Percentiles rank a stretch among this genome's conserved stretches.
These are phyloP conservation scores for Lepidocyrtoides sp. DNA, from an alignment of 2,888 invertebrate species.

Conservation along the genomic window DNA sequence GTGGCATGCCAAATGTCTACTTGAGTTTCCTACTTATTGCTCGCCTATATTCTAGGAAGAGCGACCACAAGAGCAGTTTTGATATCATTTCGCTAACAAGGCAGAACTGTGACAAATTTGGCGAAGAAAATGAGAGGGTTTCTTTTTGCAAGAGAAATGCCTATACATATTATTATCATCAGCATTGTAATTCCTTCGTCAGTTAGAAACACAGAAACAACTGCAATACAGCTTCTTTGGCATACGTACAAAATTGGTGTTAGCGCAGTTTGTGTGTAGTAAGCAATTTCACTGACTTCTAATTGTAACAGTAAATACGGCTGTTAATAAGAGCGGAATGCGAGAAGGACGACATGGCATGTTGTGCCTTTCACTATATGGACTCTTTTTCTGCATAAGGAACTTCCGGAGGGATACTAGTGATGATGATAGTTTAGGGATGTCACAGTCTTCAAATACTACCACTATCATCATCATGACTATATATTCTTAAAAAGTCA, in stretches of 20 bases:
- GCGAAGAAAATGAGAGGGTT: conserved; percentile 42
- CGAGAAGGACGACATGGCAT: background rate
- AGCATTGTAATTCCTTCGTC: background rate
- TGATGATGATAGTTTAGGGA: background rate
- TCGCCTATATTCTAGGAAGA: background rate
- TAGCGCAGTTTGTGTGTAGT: background rate
- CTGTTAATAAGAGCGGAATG: background rate
- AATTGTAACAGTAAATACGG: background rate
- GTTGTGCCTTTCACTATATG: background rate
- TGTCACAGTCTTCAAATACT: too few relatives aligned
- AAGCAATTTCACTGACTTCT: background rate
- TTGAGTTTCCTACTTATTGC: background rate
- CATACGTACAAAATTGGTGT: conserved; percentile 8
- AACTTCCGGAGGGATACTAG: background rate
- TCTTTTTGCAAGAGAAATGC: conserved; percentile 18
- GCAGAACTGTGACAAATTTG: conserved; percentile 63
- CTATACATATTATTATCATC: background rate
- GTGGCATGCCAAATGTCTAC: background rate
- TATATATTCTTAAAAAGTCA: background rate
- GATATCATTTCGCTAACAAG: conserved; percentile 60
- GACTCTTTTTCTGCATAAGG: background rate
- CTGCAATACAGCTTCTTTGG: background rate
- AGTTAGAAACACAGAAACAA: background rate
- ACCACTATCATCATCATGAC: too few relatives aligned
- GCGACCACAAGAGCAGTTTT: conserved; percentile 8